These are phyloP conservation scores for Mythimna loreyi DNA, from an alignment of 2,888 invertebrate genomes.

Conservation along the genomic window DNA sequence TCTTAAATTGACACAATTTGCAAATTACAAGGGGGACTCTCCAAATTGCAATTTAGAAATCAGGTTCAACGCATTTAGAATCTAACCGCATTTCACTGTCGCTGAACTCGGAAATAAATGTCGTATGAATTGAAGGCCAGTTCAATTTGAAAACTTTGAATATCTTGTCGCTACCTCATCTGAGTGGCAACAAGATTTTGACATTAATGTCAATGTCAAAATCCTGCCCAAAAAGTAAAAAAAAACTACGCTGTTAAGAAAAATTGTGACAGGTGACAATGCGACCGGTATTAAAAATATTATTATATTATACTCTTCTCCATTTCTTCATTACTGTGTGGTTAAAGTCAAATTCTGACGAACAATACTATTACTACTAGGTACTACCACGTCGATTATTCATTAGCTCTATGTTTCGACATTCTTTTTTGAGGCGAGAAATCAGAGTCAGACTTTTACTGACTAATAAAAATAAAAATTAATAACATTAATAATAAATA, in stretches of 20 bases:
- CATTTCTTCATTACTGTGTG: neutral
- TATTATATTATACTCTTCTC: too few relatives aligned
- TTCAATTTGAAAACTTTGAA: neutral
- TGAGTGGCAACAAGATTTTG: neutral
- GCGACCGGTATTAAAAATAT: neutral
- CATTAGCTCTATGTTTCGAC: too few relatives aligned
- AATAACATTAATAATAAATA: too few relatives aligned
- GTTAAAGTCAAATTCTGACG: neutral
- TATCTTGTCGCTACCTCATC: neutral
- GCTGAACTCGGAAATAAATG: constrained; percentile 14
- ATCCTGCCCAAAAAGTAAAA: neutral
- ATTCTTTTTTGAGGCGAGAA: too few relatives aligned
- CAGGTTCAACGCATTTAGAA: constrained; percentile 40
- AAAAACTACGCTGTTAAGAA: neutral
- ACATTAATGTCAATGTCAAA: neutral
- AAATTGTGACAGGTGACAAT: neutral
- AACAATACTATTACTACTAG: constrained; percentile 1
- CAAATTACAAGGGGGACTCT: constrained; percentile 43
- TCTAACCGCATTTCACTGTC: constrained; percentile 38
- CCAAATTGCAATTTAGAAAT: constrained; percentile 44
- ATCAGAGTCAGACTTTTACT: too few relatives aligned
- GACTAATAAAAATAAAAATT: too few relatives aligned
- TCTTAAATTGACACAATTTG: constrained; percentile 53
- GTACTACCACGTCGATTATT: neutral
- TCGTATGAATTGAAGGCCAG: neutral